Base-by-base conservation (phyloP, 2,888 invertebrate species). In the Bedellia somnulentella region DNA sequence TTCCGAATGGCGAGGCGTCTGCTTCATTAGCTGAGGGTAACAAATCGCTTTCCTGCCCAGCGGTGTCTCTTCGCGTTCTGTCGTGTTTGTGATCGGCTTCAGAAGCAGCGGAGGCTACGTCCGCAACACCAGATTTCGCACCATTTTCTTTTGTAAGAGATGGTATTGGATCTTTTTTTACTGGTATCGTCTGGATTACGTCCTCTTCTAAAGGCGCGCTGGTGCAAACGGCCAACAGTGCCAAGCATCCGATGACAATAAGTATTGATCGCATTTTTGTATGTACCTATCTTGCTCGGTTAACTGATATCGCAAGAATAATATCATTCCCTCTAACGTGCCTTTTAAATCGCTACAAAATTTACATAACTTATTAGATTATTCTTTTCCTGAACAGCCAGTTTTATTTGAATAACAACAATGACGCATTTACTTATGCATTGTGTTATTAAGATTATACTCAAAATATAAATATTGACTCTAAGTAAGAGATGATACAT, bases 81-180 rank as follows among this genome's bases (percentile, higher is more conserved):
- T 35, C 41, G 4, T 34, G 40, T 1, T 38, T 40, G 2, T 35
- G 40, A 5, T 35, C 41, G 1, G 37, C 40, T 2, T 61, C 50
- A 67, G 57, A 48, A 43, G 47, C 60, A 59, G 53, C 64, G 60
- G 42, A 56, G 59, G 17, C 59, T 53, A 44, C 52, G 52, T 0
- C 73, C 71, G 41, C 61, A 71, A 54, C 71, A 70, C 63, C 70
- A 67, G 62, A 71, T 24, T 16, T 57, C 60, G 44, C 59, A 63
- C 35, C 60, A 49, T 50, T 55, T 56, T 47, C 59, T 58, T 49
- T 63, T 52, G 51, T 73, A 73, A 45, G 63, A 70, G 59, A 71
- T 49, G 57, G 75, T 73, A 52, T 75, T 42, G 50, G 63, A 21
- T 8, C 15, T 31, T 42, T 37, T 50, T 45, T 62, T 73, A 63